Evolutionary conservation across 2,888 invertebrate species (phyloP), one percentile per base, ranked within the genome.

Genomic region (Sylvicola cinctus): DNA sequence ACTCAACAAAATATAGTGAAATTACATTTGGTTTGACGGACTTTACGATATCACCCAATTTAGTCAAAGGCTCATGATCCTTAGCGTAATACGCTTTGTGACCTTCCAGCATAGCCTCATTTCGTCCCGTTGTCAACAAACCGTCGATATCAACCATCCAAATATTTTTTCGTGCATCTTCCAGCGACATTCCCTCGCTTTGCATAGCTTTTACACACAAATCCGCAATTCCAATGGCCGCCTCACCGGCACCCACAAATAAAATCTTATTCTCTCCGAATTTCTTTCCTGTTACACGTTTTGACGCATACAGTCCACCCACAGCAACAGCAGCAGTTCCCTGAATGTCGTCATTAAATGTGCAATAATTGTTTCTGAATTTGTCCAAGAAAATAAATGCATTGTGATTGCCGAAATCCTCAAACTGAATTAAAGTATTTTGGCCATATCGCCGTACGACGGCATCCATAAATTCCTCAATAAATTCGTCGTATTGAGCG

Each of bases 381-480:
- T 83, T 88, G 48, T 81, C 80, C 38, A 98, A 62, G 41, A 95
- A 73, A 31, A 84, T 71, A 59, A 91, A 93, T n/a, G 98, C 98
- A 62, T 98, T 96, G 47, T 77, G 72, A 48, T 95, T 85, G 28
- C 87, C 96, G 58, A 98, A 98, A 59, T 98, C 98, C 65, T 98
- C 96, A 57, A 91, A 93, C 70, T 91, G 71, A 33, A 74, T 73
- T 15, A 87, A 61, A 1, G 80, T 80, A 47, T 83, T 84, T 53
- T 84, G 84, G 26, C 85, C 84, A 49, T 83, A 87, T 49, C 80
- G 73, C 50, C 66, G 70, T 1, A 90, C 85, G 32, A 84, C 80
- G 0, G 88, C 91, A 46, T 79, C 68, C 95, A 96, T 95, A 54
- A 98, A 96, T 58, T 96, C 96, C 46, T 96, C 93, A 37, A 98